Base-by-base conservation (phyloP, 1,140 invertebrate species). In the Drosophila triauraria region DNA sequence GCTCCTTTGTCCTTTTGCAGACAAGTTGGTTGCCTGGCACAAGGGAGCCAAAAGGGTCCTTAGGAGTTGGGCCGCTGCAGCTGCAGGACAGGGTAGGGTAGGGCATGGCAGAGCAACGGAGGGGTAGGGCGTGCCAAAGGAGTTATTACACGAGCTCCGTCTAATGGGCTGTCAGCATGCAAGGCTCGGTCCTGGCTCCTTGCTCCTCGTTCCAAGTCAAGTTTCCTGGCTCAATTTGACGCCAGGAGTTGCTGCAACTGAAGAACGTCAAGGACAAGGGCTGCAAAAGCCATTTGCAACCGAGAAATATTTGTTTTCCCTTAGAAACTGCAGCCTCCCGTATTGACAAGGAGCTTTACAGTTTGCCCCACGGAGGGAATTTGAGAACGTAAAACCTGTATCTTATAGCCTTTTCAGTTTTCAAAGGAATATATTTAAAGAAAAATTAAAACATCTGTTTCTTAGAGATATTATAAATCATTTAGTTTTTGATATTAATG, bases 141-240 rank as follows among this genome's bases (percentile, higher is more conserved):
- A 78, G 64, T 70, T 78, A 70, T 78, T 78, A 70, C 68, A 72
- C 59, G 25, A 75, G 60, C 42, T 17, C 30, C 62, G 67, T 78
- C 47, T 87, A 87, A 87, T 87, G 84, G 84, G 69, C 69, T 64
- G 77, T 61, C 84, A 88, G 69, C 84, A 87, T 87, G 84, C 84
- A 80, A 87, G 67, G 46, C 59, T 51, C 54, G 27, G 35, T 46
- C 15, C 60, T 17, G 13, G 40, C 47, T 44, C 46, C 43, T 25
- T 23, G 32, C 30, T 27, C 25, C 38, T n/a, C 1, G 13, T 51
- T 25, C 2, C 48, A 35, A 38, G 60, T 40, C 35, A 30, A 42
- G 53, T 61, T 74, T 64, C 62, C 54, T 56, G 65, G 59, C 70
- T 79, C 38, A 51, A 53, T 56, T 53, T 75, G 59, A 38, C 61